phyloP scores from a whole-genome alignment of 1,140 invertebrate species.

The Calliopsis andreniformis region DNA sequence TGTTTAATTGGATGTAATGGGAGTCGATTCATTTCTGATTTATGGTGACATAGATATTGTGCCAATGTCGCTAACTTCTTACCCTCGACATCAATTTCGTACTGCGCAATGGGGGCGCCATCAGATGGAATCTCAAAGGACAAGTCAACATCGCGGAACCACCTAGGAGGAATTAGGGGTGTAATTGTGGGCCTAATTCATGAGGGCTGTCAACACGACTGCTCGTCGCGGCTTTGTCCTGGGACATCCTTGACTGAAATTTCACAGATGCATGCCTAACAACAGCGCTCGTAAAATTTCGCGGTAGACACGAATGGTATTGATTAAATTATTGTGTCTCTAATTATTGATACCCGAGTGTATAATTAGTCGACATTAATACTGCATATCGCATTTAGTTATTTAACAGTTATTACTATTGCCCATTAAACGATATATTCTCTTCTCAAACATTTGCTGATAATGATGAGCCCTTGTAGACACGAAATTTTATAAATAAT shows the following conservation, averaged over 20 bases:
- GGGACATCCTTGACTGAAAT: background rate
- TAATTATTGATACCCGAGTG: background rate
- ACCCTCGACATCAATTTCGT: background rate
- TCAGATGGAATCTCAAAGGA: slow-evolving; percentile 31
- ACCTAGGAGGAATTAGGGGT: slow-evolving; percentile 29
- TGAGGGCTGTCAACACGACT: slow-evolving; percentile 33
- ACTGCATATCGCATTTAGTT: background rate
- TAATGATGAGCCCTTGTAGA: too few species aligned
- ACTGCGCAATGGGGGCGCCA: background rate
- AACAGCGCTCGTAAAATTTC: background rate
- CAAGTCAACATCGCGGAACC: slow-evolving; percentile 16
- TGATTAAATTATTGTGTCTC: background rate
- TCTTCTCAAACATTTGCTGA: too few species aligned
- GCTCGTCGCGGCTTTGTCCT: slow-evolving; percentile 25
- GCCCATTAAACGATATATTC: background rate
- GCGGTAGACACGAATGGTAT: background rate
- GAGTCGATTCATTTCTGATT: background rate
- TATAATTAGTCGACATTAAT: background rate
- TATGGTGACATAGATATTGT: too few species aligned
- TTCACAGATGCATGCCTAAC: background rate
- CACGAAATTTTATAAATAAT: too few species aligned
- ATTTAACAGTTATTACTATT: background rate
- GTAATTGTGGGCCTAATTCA: slow-evolving; percentile 48
- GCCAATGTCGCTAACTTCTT: too few species aligned
- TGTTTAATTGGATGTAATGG: too few species aligned